A percentile compares a stretch with the other conserved stretches of the same genome.
Conservation (phyloP, 2,797 vertebrate genomes). For the Percopsis omiscomaycus region DNA sequence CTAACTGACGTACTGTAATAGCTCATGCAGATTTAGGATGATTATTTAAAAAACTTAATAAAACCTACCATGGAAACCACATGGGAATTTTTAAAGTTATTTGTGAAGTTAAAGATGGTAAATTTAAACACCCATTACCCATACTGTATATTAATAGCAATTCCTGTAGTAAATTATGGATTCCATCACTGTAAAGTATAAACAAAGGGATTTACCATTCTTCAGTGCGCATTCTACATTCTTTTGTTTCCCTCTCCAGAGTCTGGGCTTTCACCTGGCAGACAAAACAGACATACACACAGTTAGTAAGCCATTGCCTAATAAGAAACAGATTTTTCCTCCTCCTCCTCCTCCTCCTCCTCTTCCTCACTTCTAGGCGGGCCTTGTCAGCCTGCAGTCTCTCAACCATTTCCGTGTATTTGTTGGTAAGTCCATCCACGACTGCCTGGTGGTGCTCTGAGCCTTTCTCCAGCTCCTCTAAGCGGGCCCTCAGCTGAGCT, state of each 20-base stretch:
- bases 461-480: constrained; percentile 84
- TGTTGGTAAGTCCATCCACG: constrained; percentile 85
- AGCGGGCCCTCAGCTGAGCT: constrained; percentile 78
- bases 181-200: constrained; percentile 9
- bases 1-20: too few species aligned
- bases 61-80: too few species aligned
- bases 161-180: background rate
- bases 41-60: too few species aligned
- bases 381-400: constrained; percentile 92
- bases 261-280: constrained; percentile 89
- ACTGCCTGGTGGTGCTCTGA: constrained; percentile 87
- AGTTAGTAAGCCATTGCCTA: background rate
- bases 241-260: constrained; percentile 93
- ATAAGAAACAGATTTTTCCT: background rate
- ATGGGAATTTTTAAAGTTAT: too few species aligned
- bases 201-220: constrained; percentile 84
- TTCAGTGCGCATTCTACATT: constrained; percentile 90
- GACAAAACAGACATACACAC: background rate
- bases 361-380: constrained; percentile 85
- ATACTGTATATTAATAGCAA: too few species aligned
- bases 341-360: too few species aligned
- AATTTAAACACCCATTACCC: too few species aligned
- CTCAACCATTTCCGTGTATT: constrained; percentile 90
- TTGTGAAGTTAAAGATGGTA: too few species aligned
- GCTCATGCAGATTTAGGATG: too few species aligned